Evolutionary conservation across 2,888 invertebrate species (phyloP).

Genomic region (Dynastes maya): DNA sequence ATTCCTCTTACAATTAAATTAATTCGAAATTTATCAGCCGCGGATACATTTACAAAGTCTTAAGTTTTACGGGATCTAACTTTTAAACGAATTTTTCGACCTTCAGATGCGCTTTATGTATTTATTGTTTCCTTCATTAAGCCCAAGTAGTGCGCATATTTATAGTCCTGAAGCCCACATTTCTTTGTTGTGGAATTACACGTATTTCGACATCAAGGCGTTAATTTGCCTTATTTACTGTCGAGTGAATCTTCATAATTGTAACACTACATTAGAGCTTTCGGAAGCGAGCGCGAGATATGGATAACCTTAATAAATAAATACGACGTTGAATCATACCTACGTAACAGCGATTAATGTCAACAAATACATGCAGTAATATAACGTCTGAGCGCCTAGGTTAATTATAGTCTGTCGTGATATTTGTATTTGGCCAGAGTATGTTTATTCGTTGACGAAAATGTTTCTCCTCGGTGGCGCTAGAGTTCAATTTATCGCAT

Average conservation of each 20-base stretch:
- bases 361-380: neutral
- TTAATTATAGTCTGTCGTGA: neutral
- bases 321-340: neutral
- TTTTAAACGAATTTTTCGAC: too few relatives aligned
- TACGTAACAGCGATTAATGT: neutral
- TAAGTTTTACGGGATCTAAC: too few relatives aligned
- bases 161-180: too few relatives aligned
- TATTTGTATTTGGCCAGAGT: neutral
- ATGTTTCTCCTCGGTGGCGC: neutral
- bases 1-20: too few relatives aligned
- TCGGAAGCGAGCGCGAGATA: neutral
- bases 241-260: too few relatives aligned
- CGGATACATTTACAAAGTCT: neutral
- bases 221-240: neutral
- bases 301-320: neutral
- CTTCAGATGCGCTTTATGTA: too few relatives aligned
- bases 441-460: slow-evolving; percentile 6
- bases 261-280: too few relatives aligned
- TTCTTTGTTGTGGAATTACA: too few relatives aligned
- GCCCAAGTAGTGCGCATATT: too few relatives aligned
- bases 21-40: too few relatives aligned
- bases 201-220: neutral
- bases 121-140: too few relatives aligned
- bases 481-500: slow-evolving; percentile 17
- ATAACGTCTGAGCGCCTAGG: neutral